Percentiles rank a stretch among this genome's conserved stretches.
These are phyloP conservation scores for Catharus ustulatus DNA, from an alignment of 2,797 vertebrate genomes.

Conservation along the genomic window DNA sequence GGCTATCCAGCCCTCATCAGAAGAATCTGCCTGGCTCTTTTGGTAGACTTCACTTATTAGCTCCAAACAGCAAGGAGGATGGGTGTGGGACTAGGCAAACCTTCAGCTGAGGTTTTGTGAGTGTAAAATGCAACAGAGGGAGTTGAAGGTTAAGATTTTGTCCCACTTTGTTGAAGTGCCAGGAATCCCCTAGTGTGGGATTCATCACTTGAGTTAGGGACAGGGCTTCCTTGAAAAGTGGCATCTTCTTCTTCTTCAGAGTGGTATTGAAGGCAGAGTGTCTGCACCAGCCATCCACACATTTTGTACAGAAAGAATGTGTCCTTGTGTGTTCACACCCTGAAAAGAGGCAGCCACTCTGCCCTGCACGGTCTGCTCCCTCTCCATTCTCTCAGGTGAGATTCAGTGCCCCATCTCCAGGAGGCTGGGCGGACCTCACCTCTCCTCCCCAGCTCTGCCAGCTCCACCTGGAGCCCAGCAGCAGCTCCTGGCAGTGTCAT, in stretches of 20 bases:
- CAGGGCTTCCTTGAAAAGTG: not conserved
- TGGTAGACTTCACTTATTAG: not conserved
- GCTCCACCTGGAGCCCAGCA: not conserved
- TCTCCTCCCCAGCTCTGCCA: not conserved
- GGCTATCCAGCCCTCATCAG: not conserved
- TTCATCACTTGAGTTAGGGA: not conserved
- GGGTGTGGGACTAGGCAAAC: not conserved
- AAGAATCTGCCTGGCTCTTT: not conserved
- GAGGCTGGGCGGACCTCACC: not conserved
- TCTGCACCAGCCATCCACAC: not conserved
- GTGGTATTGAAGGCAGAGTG: accelerated
- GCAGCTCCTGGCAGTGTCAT: not conserved
- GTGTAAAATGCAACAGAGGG: not conserved
- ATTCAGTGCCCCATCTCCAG: not conserved
- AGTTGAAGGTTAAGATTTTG: not conserved
- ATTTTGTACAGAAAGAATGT: not conserved
- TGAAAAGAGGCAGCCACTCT: not conserved
- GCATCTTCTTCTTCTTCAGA: not conserved
- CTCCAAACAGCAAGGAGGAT: not conserved
- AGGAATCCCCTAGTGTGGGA: not conserved
- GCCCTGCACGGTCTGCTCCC: not conserved
- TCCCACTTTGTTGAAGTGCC: not conserved
- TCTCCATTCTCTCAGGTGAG: not conserved
- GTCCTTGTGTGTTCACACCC: not conserved
- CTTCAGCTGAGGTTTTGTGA: not conserved